phyloP scores from a whole-genome alignment of 92 coral and sea anemone genomes.

The Ricordea florida region DNA sequence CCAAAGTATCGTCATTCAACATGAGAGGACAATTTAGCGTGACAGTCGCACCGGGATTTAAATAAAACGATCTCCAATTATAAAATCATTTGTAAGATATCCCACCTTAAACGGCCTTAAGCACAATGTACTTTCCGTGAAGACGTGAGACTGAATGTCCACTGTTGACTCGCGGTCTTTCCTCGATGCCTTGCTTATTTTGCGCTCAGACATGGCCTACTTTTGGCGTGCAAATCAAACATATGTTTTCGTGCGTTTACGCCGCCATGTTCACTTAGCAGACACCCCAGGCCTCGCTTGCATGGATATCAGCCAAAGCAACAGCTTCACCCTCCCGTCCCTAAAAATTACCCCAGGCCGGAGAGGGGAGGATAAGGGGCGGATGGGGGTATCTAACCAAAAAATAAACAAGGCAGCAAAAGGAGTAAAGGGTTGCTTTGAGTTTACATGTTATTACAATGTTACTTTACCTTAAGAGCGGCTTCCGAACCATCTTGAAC shows the following conservation, averaged over 20 bases:
- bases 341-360: too few relatives aligned
- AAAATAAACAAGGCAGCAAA: too few relatives aligned
- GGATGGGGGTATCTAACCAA: too few relatives aligned
- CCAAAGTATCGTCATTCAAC: too few relatives aligned
- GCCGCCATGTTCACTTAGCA: slow-evolving; percentile 25
- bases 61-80: neutral
- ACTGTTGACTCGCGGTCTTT: slow-evolving; percentile 76
- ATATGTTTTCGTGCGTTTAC: too few relatives aligned
- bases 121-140: slow-evolving; percentile 72
- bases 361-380: too few relatives aligned
- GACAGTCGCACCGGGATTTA: neutral
- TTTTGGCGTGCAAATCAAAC: neutral
- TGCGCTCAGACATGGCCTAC: slow-evolving; percentile 71
- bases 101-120: slow-evolving; percentile 83
- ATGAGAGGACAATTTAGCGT: slow-evolving; percentile 20
- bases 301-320: neutral
- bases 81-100: slow-evolving; percentile 23
- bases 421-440: too few relatives aligned
- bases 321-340: slow-evolving; percentile 24
- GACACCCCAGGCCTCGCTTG: slow-evolving; percentile 20
- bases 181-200: slow-evolving; percentile 48
- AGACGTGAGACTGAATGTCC: slow-evolving; percentile 48
- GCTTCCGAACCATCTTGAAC: slow-evolving; percentile 53
- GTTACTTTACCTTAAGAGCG: slow-evolving; percentile 50
- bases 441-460: too few relatives aligned